A percentile compares a stretch with the other conserved stretches of the same genome.
Conservation (phyloP, 2,113 vertebrate genomes). For the Muntiacus reevesi region DNA sequence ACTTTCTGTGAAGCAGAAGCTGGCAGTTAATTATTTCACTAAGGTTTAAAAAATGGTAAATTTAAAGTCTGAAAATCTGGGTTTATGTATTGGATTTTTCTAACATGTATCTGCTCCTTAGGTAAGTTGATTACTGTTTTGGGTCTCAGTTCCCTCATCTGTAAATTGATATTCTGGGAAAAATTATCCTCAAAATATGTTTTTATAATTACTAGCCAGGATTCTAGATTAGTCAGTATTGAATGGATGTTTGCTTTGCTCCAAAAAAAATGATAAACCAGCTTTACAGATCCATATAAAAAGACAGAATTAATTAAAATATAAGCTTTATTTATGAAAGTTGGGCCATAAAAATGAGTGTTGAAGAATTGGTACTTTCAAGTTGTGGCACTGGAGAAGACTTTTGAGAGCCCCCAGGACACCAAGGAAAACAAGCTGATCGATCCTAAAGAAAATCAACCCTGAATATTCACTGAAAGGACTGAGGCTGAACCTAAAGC, state of each 20-base stretch:
- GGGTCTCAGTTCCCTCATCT: neutral
- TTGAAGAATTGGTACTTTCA: neutral
- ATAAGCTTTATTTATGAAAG: neutral
- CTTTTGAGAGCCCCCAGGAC: neutral
- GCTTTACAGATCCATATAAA: neutral
- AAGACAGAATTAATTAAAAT: neutral
- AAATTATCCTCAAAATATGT: neutral
- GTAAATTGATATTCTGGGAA: neutral
- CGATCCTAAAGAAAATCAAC: neutral
- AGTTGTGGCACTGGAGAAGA: neutral
- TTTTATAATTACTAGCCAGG: neutral
- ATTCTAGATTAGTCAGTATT: neutral
- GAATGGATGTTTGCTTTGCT: neutral
- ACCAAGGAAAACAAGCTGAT: neutral
- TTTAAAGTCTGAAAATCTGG: neutral
- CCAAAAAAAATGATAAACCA: neutral
- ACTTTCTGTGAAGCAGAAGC: neutral
- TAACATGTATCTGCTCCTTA: neutral
- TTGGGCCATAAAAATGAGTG: neutral
- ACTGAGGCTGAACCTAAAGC: neutral
- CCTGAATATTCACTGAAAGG: neutral
- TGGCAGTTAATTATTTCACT: neutral
- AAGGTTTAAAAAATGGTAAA: neutral
- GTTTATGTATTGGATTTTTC: neutral
- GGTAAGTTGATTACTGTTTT: neutral